phyloP scores from a whole-genome alignment of 2,888 invertebrate genomes.

The Graphium colonna region DNA sequence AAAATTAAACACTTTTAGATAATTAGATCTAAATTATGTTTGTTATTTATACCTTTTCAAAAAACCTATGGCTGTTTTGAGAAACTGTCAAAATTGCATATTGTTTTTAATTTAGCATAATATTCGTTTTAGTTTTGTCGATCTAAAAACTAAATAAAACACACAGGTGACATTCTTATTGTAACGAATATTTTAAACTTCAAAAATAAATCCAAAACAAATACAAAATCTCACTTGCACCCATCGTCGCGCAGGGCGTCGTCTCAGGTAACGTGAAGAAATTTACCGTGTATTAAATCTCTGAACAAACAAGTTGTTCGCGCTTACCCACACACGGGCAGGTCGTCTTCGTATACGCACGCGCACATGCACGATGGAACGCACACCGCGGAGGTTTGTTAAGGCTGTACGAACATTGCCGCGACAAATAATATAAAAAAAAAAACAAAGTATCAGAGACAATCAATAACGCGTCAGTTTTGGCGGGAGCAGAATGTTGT shows the following conservation, averaged over 20 bases:
- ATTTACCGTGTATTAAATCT: constrained; percentile 78
- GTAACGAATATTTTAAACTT: background rate
- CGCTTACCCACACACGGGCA: constrained; percentile 56
- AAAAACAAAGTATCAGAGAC: background rate
- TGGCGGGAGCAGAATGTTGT: background rate
- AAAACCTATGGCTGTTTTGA: too few relatives aligned
- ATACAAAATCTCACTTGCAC: constrained; percentile 34
- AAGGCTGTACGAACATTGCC: constrained; percentile 11
- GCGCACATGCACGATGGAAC: constrained; percentile 12
- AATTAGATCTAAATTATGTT: too few relatives aligned
- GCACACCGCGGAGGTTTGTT: constrained; percentile 10
- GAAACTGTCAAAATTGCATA: too few relatives aligned
- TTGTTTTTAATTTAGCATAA: too few relatives aligned
- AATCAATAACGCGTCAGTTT: background rate
- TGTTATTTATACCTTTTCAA: too few relatives aligned
- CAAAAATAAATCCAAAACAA: background rate
- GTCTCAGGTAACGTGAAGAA: constrained; percentile 72
- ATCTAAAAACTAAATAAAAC: too few relatives aligned
- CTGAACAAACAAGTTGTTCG: constrained; percentile 78
- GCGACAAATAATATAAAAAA: background rate
- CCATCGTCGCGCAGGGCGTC: constrained; percentile 37
- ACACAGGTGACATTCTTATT: too few relatives aligned
- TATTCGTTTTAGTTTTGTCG: too few relatives aligned
- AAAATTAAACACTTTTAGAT: too few relatives aligned
- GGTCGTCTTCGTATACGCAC: background rate